phyloP scores from a whole-genome alignment of 2,113 vertebrate species.

The Atrichornis clamosus region DNA sequence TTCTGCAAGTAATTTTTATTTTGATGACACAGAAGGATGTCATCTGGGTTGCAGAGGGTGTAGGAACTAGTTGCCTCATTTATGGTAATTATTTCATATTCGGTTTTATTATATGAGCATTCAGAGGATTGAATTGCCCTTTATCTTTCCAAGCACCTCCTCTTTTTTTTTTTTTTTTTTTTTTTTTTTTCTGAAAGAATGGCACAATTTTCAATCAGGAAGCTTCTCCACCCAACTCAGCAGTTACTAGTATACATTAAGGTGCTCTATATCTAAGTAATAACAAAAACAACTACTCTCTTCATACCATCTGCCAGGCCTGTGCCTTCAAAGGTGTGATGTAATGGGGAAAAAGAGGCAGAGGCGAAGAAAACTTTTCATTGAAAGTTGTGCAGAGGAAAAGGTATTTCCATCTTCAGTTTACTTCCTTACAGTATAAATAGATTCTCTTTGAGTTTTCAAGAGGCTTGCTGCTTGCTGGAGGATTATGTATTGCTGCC shows the following conservation, averaged over 20 bases:
- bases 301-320: neutral
- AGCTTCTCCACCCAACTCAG: neutral
- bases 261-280: neutral
- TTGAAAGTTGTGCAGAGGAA: neutral
- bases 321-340: neutral
- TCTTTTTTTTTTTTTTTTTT: neutral
- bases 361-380: neutral
- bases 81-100: conserved; percentile 28
- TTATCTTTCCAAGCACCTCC: conserved; percentile 19
- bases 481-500: neutral
- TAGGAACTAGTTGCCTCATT: conserved; percentile 51
- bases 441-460: neutral
- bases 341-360: neutral
- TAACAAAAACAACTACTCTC: neutral
- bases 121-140: conserved; percentile 15
- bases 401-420: neutral
- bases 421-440: neutral
- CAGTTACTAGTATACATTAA: neutral
- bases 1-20: conserved; percentile 30
- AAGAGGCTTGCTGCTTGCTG: neutral
- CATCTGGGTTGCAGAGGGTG: conserved; percentile 56
- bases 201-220: neutral
- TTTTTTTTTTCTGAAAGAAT: neutral
- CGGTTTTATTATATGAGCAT: conserved; percentile 22
- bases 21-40: conserved; percentile 55